These are phyloP conservation scores for Uromys caudimaculatus DNA, from an alignment of 2,797 vertebrate species.

Conservation along the genomic window DNA sequence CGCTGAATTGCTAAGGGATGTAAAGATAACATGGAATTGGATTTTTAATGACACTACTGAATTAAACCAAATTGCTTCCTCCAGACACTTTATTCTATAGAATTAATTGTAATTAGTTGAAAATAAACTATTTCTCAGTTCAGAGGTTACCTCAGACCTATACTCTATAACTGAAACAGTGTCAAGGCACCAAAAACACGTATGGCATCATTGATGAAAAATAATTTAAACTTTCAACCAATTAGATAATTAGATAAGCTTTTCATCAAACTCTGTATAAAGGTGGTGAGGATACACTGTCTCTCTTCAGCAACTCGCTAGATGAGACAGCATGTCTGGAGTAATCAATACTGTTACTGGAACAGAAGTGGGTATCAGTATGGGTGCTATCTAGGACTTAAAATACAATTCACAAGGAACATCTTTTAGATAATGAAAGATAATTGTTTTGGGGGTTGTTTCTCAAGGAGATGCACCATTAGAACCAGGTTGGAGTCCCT, in stretches of 20 bases:
- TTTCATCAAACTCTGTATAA: neutral
- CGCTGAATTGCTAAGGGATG: neutral
- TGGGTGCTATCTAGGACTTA: neutral
- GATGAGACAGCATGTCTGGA: neutral
- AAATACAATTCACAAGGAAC: neutral
- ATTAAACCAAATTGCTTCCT: neutral
- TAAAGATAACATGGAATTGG: neutral
- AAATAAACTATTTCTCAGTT: neutral
- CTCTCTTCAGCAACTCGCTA: neutral
- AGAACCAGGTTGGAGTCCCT: neutral
- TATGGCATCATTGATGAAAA: neutral
- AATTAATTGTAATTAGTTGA: neutral
- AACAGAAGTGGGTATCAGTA: neutral
- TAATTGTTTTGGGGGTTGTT: neutral
- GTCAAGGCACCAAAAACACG: neutral
- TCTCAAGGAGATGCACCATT: neutral
- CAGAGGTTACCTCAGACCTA: neutral
- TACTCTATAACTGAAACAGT: neutral
- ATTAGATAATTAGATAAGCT: neutral
- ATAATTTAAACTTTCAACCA: neutral
- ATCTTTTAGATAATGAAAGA: neutral
- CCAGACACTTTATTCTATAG: neutral
- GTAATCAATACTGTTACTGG: neutral
- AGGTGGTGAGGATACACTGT: neutral
- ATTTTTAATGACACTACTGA: neutral